Evolutionary conservation across 2,113 vertebrate genomes (phyloP), one percentile per base, ranked within the genome.

Genomic region (Rutilus rutilus): DNA sequence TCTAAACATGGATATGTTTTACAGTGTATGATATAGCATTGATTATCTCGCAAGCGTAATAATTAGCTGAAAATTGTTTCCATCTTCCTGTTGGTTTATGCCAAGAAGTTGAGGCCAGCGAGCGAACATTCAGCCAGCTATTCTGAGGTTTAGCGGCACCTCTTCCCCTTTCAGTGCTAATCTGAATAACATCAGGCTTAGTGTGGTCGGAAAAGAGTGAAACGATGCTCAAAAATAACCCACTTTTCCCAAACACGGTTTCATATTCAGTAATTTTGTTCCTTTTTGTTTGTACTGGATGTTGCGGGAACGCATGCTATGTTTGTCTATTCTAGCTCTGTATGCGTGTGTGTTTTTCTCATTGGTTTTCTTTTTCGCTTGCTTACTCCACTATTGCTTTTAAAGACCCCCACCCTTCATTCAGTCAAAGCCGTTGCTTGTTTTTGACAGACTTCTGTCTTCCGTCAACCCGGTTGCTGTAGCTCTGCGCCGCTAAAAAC

Each of bases 341-440:
- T 73, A 67, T 74, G 52, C 57, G 15, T 79, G 83, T 67, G 42
- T 86, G 2, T 67, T 81, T 84, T 84, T 15, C 39, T 57, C 78
- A 69, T 84, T 84, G 78, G 50, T 80, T 74, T 80, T 42, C 65
- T 80, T 12, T 59, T 79, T 83, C 57, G 25, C 45, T 74, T 42
- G 47, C 9, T 47, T 74, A 45, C 42, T 54, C 8, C 25, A 33
- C 57, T 60, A 12, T 76, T 87, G 84, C 86, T 87, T 84, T 90
- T 88, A 87, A 84, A 90, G 88, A 89, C 88, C 78, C 82, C 85
- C 86, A 83, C 73, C 86, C 86, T 81, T 82, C 83, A 78, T 92
- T 91, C 84, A 84, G 79, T 91, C 88, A 91, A 89, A 89, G 86
- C 27, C 54, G 47, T 81, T 84, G 74, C 89, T 89, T 90, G 87